Percentiles rank a stretch among this genome's conserved stretches.
These are phyloP conservation scores for Chondrosia reniformis DNA, from an alignment of 37 sponge, comb jelly and placozoan genomes.

Conservation along the genomic window DNA sequence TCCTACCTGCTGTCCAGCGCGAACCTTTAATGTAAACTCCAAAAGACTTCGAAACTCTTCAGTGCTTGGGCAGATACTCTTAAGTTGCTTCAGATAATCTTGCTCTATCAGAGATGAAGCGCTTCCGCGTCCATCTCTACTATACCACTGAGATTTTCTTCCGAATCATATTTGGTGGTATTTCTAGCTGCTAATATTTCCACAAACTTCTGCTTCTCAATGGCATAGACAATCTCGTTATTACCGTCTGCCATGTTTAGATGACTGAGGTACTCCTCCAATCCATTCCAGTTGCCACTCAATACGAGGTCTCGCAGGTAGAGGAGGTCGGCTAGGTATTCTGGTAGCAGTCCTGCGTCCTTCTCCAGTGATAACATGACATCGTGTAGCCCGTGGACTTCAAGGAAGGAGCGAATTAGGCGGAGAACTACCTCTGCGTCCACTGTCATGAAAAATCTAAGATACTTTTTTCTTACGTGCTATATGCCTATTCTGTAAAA, in stretches of 20 bases:
- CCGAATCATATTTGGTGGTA: too few species aligned
- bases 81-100: slow-evolving; percentile 8
- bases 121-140: background rate
- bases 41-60: slow-evolving; percentile 17
- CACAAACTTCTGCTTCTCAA: slow-evolving; percentile 47
- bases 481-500: too few species aligned
- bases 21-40: slow-evolving; percentile 4
- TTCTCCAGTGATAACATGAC: background rate
- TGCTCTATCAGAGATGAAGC: background rate
- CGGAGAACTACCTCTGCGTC: background rate
- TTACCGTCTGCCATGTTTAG: slow-evolving; percentile 10
- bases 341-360: background rate
- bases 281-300: slow-evolving; percentile 67
- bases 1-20: too few species aligned
- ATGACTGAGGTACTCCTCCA: slow-evolving; percentile 38
- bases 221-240: slow-evolving; percentile 13
- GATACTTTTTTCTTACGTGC: too few species aligned
- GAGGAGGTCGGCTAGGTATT: slow-evolving; percentile 40
- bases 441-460: too few species aligned
- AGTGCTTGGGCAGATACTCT: slow-evolving; percentile 30
- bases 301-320: slow-evolving; percentile 62
- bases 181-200: slow-evolving; percentile 15
- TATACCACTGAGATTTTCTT: background rate
- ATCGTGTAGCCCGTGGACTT: background rate
- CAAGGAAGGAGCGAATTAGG: background rate